Conservation (phyloP, 2,888 invertebrate species). For the Drosophila acutilabella region DNA sequence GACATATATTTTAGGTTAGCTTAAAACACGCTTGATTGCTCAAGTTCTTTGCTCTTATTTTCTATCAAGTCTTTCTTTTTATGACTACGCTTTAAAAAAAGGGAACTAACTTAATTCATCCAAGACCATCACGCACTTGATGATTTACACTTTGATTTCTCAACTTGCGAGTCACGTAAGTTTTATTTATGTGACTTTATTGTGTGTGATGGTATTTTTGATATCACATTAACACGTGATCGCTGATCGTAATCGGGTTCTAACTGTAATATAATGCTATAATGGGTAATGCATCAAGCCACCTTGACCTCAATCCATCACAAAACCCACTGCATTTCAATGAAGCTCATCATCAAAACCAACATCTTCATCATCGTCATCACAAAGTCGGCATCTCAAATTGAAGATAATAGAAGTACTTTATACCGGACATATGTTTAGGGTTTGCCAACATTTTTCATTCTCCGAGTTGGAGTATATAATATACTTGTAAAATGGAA, state of each 20-base stretch:
- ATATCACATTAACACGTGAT: constrained; percentile 66
- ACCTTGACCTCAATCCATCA: constrained; percentile 66
- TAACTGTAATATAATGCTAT: constrained; percentile 62
- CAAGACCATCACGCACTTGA: constrained; percentile 35
- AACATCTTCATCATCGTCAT: constrained; percentile 21
- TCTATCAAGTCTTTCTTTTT: too few relatives aligned
- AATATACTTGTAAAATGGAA: constrained; percentile 18
- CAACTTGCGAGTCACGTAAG: constrained; percentile 57
- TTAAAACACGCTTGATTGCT: too few relatives aligned
- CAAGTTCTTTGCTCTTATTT: too few relatives aligned
- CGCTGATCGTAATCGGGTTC: constrained; percentile 55
- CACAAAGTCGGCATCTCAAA: constrained; percentile 57
- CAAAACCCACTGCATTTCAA: constrained; percentile 53
- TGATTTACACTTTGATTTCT: constrained; percentile 13
- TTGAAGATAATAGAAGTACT: background rate
- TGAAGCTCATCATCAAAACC: constrained; percentile 48
- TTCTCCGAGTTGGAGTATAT: constrained; percentile 7
- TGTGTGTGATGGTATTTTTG: constrained; percentile 11
- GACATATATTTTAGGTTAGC: too few relatives aligned
- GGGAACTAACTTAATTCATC: constrained; percentile 13
- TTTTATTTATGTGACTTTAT: constrained; percentile 39
- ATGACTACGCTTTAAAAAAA: too few relatives aligned
- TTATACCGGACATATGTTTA: constrained; percentile 56
- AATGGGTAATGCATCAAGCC: constrained; percentile 41
- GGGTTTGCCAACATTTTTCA: constrained; percentile 9